Evolutionary conservation across 1,140 invertebrate genomes (phyloP), one percentile per base, ranked within the genome.

Genomic region (Lithobius niger): DNA sequence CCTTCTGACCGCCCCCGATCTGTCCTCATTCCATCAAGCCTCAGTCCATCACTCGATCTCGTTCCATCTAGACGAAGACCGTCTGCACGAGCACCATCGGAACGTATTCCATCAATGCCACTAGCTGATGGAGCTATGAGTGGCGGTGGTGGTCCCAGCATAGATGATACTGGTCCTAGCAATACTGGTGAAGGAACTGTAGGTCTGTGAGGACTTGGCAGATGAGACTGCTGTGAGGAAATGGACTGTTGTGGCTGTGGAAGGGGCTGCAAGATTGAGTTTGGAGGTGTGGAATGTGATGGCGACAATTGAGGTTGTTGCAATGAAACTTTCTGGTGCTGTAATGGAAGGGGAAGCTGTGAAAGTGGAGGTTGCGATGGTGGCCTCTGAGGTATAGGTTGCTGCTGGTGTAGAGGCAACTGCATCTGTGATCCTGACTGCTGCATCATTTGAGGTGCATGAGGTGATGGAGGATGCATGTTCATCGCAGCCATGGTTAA

Each of bases 311-410:
- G 31, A 10, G 31, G n/a, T 36, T 36, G 31, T 36, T 36, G 31
- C 10, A 36, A n/a, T 36, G 31, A 36, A 10, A 36, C 10, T 36
- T 10, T 10, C 10, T 36, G 31, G n/a, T 10, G 31, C 31, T 36
- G 31, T 36, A 36, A n/a, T 36, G 31, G 31, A 36, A n/a, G n/a
- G 10, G 31, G 31, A 47, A 28, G 19, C 49, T 51, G 13, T 43
- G 28, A 28, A 47, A 57, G 19, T 28, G 36, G 47, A 56, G 58
- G 18, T 59, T 36, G 31, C 10, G 31, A 36, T 36, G 31, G 31
- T 36, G 31, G 10, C n/a, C n/a, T 36, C 31, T 36, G 31, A 10
- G 31, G 31, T n/a, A n/a, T 36, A n/a, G n/a, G n/a, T 36, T 10
- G 31, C 31, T 36, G 31, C 10, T 36, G 31, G n/a, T 10, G 10